A percentile compares a stretch with the other conserved stretches of the same genome.
Conservation (phyloP, 2,888 invertebrate genomes). For the Troglohyphantes excavatus region DNA sequence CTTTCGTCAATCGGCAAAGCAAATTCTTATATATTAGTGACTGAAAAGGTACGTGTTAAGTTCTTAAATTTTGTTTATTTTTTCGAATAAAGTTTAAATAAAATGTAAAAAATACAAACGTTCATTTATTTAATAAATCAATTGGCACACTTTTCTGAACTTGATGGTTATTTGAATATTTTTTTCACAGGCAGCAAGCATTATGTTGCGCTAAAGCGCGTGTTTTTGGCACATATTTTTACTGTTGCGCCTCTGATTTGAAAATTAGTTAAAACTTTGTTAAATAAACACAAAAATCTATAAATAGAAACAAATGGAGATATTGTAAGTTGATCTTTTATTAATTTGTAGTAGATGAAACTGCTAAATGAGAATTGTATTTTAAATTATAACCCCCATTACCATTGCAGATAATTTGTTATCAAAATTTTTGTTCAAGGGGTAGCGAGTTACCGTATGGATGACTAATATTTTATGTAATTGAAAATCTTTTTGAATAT, state of each 20-base stretch:
- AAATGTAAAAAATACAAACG: background rate
- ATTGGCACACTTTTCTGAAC: background rate
- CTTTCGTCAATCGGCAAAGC: background rate
- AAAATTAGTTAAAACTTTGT: background rate
- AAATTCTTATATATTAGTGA: background rate
- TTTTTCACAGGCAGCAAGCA: background rate
- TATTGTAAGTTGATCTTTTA: no score
- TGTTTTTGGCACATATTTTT: background rate
- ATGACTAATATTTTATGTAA: no score
- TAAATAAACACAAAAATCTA: background rate
- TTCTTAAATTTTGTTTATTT: no score
- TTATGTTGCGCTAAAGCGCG: slow-evolving; percentile 45
- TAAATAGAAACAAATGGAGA: no score
- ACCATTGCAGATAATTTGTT: no score
- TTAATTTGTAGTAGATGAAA: no score
- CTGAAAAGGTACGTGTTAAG: background rate
- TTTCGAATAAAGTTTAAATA: background rate
- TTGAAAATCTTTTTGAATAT: no score
- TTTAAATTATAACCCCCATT: no score
- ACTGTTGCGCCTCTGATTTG: background rate
- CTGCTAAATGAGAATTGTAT: no score
- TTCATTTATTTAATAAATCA: background rate
- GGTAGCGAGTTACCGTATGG: no score
- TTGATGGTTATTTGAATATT: background rate
- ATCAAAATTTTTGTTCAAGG: no score